phyloP scores from a whole-genome alignment of 92 coral and sea anemone genomes.

The Bergia sp. region DNA sequence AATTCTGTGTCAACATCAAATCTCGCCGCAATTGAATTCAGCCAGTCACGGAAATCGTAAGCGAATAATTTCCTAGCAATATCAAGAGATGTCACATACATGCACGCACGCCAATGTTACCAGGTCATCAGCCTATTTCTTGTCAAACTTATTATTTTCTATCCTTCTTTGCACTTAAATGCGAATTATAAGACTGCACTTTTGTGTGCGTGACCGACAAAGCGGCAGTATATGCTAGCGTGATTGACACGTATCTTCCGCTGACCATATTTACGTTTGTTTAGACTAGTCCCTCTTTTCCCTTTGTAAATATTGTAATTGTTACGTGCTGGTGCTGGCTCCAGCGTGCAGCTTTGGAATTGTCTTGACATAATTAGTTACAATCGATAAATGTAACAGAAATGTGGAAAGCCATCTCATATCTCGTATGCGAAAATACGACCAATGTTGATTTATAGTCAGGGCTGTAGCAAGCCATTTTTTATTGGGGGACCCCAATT shows the following conservation, averaged over 20 bases:
- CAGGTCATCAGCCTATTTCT: slow-evolving; percentile 43
- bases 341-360: slow-evolving; percentile 22
- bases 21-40: slow-evolving; percentile 27
- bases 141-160: slow-evolving; percentile 38
- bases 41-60: slow-evolving; percentile 33
- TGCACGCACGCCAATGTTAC: slow-evolving; percentile 34
- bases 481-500: slow-evolving; percentile 4
- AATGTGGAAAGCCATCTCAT: slow-evolving; percentile 2
- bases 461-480: not conserved
- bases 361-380: slow-evolving; percentile 15
- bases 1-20: slow-evolving; percentile 13
- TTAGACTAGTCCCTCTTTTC: not conserved
- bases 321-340: slow-evolving; percentile 17
- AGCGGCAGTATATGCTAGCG: slow-evolving; percentile 36
- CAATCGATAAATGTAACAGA: slow-evolving; percentile 5
- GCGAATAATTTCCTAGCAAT: slow-evolving; percentile 34
- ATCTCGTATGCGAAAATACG: slow-evolving; percentile 8
- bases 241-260: slow-evolving; percentile 31
- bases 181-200: slow-evolving; percentile 25
- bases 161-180: slow-evolving; percentile 38
- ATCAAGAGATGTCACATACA: slow-evolving; percentile 36
- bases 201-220: slow-evolving; percentile 26
- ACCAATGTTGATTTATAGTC: slow-evolving; percentile 19
- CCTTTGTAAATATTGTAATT: no score
- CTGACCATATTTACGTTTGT: slow-evolving; percentile 19